phyloP scores from a whole-genome alignment of 2,888 invertebrate species.

The Branchinecta sandiegonensis region DNA sequence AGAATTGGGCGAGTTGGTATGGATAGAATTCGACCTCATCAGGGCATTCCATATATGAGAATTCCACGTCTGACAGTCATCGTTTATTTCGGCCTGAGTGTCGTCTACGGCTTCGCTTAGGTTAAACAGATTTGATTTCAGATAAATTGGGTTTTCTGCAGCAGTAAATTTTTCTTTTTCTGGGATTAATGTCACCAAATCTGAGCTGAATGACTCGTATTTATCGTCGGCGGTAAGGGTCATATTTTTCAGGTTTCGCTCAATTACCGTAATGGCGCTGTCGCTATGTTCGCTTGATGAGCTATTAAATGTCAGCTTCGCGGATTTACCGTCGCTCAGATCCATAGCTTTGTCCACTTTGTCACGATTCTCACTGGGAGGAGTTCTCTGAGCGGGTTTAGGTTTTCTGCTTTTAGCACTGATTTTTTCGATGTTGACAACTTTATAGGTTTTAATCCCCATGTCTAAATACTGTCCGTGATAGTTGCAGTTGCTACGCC shows the following conservation, averaged over 20 bases:
- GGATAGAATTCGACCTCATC: not conserved
- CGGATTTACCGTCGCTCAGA: constrained; percentile 1
- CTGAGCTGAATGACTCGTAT: not conserved
- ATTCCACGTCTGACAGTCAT: constrained; percentile 5
- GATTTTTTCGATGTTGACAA: not conserved
- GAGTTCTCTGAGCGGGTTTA: not conserved
- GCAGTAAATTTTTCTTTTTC: not conserved
- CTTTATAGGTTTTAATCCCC: constrained; percentile 9
- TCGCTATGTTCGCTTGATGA: constrained; percentile 8
- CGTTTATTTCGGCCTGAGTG: not conserved
- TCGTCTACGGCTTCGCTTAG: constrained; percentile 1
- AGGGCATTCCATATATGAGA: constrained; percentile 16
- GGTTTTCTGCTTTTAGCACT: not conserved
- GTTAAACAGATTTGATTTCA: not conserved
- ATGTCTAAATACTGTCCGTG: not conserved
- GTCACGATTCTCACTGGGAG: not conserved
- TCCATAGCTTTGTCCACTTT: not conserved
- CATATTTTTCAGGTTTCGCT: not conserved
- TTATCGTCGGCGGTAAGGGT: not conserved
- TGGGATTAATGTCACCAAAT: not conserved
- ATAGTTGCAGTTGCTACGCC: not conserved
- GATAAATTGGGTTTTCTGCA: not conserved
- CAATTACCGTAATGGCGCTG: not conserved
- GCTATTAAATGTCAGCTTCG: not conserved
- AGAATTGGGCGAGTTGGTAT: not conserved